These are phyloP conservation scores for Holothuria scabra DNA, from an alignment of 53 echinoderm and acorn worm genomes.

Conservation along the genomic window DNA sequence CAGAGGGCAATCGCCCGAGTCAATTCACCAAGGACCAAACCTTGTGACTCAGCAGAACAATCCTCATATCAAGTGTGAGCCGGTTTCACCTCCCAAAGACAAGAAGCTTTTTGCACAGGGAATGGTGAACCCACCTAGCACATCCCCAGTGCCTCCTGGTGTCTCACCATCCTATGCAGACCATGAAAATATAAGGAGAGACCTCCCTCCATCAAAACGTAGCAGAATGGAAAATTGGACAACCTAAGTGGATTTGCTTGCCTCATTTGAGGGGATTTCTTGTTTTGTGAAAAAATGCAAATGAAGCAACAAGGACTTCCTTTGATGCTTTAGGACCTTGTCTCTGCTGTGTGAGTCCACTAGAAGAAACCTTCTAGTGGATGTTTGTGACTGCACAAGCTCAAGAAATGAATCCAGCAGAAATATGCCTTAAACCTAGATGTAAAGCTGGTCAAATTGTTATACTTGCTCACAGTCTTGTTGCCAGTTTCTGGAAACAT, in stretches of 20 bases:
- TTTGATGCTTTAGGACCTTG: too few species aligned
- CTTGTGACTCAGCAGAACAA: constrained; percentile 57
- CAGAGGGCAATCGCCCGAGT: constrained; percentile 48
- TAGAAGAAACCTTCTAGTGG: too few species aligned
- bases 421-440: too few species aligned
- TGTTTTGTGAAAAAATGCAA: too few species aligned
- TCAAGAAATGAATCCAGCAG: too few species aligned
- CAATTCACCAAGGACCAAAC: constrained; percentile 52
- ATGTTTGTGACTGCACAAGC: too few species aligned
- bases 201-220: constrained; percentile 90
- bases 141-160: constrained; percentile 69
- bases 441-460: too few species aligned
- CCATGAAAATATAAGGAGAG: constrained; percentile 72
- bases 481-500: too few species aligned
- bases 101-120: constrained; percentile 70
- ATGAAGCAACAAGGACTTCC: too few species aligned
- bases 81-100: constrained; percentile 95
- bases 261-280: not conserved
- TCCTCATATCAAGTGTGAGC: constrained; percentile 93
- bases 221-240: constrained; percentile 92
- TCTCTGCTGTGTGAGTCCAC: too few species aligned
- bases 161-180: constrained; percentile 72
- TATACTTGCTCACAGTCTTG: too few species aligned
- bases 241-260: constrained; percentile 34
- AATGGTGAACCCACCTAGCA: constrained; percentile 59